These are phyloP conservation scores for Caenorhabditis sulstoni DNA, from an alignment of 2,888 invertebrate genomes.

Conservation along the genomic window DNA sequence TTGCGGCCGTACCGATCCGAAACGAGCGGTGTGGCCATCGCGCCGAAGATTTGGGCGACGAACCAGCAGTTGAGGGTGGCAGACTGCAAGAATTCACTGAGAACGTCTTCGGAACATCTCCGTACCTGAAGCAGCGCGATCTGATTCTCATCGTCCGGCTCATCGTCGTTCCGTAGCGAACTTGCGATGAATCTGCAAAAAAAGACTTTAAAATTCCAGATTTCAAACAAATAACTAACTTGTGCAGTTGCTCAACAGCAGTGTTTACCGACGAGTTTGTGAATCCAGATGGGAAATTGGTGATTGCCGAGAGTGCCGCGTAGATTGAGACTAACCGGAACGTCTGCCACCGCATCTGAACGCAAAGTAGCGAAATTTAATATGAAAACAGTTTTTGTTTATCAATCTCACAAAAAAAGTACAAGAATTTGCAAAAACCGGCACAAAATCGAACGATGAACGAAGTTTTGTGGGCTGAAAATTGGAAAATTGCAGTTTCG, in stretches of 20 bases:
- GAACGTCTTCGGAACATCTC: background rate
- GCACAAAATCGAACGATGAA: background rate
- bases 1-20: constrained; percentile 76
- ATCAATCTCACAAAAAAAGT: background rate
- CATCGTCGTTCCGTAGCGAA: constrained; percentile 64
- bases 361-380: background rate
- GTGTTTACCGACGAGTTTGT: constrained; percentile 78
- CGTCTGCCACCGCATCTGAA: constrained; percentile 57
- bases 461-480: too few species aligned
- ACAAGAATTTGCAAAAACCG: background rate
- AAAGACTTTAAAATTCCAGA: background rate
- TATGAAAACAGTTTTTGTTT: background rate
- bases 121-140: constrained; percentile 62
- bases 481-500: background rate
- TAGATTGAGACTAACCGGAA: constrained; percentile 69
- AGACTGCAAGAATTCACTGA: constrained; percentile 63
- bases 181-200: constrained; percentile 67
- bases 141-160: constrained; percentile 57
- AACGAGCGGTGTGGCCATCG: constrained; percentile 75
- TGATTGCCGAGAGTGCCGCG: constrained; percentile 72
- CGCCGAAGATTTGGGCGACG: constrained; percentile 75
- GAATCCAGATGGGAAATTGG: constrained; percentile 78
- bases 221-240: constrained; percentile 23
- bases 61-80: constrained; percentile 75
- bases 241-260: constrained; percentile 71